Conservation (phyloP, 2,797 vertebrate genomes). For the Neosilurus hyrtlii region DNA sequence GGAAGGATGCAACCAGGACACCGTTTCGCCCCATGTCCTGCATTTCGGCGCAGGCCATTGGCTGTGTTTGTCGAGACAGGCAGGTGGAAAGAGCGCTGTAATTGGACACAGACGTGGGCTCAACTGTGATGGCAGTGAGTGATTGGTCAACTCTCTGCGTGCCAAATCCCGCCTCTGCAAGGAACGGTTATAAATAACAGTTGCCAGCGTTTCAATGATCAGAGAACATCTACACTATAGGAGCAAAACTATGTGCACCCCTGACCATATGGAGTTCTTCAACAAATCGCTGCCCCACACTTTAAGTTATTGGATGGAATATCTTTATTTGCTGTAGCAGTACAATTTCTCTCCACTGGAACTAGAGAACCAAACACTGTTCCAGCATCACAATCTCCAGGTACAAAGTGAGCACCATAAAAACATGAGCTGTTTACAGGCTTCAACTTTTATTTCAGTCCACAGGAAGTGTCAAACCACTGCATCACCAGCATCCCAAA, state of each 20-base stretch:
- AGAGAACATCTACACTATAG: background rate
- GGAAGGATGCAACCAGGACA: conserved; percentile 14
- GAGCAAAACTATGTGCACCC: background rate
- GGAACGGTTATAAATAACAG: background rate
- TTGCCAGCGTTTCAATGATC: background rate
- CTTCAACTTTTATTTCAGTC: too few species aligned
- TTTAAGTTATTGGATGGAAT: too few species aligned
- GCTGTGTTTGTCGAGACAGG: background rate
- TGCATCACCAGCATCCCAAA: too few species aligned
- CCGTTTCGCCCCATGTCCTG: conserved; percentile 56
- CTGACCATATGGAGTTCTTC: too few species aligned
- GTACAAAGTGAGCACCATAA: too few species aligned
- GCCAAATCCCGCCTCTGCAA: background rate
- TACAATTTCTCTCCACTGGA: too few species aligned
- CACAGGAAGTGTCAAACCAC: too few species aligned
- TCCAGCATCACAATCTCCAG: too few species aligned
- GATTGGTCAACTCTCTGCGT: background rate
- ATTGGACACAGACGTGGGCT: conserved; percentile 56
- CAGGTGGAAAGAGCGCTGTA: conserved; percentile 16
- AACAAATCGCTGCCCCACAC: too few species aligned
- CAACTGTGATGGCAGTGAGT: background rate
- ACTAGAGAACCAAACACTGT: too few species aligned
- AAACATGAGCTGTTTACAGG: too few species aligned
- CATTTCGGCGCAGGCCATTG: conserved; percentile 47
- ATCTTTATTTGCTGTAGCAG: too few species aligned